phyloP scores from a whole-genome alignment of 1,140 invertebrate species.

The Drosophila albomicans region DNA sequence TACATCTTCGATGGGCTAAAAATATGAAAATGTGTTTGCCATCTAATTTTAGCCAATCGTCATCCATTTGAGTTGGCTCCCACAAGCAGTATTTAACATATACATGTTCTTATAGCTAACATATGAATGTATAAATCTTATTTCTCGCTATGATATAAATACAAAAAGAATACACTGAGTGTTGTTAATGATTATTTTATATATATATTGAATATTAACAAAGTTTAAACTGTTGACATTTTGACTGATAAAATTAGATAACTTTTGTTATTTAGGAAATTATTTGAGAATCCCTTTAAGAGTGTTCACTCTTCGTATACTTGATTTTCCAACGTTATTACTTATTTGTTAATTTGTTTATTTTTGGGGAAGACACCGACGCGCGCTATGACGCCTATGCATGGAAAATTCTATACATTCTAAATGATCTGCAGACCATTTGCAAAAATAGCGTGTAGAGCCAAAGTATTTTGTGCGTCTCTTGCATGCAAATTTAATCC shows the following conservation, averaged over 20 bases:
- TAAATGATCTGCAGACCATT: constrained; percentile 38
- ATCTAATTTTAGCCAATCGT: constrained; percentile 73
- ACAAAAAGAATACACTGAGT: constrained; percentile 14
- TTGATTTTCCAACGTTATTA: background rate
- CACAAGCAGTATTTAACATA: constrained; percentile 29
- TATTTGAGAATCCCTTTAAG: constrained; percentile 8
- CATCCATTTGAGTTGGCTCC: constrained; percentile 54
- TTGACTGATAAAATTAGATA: background rate
- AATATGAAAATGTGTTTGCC: constrained; percentile 79
- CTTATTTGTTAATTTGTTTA: constrained; percentile 33
- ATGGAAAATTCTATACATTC: constrained; percentile 57
- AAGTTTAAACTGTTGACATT: background rate
- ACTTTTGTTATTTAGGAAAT: background rate
- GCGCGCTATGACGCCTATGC: constrained; percentile 37
- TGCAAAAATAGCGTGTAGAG: constrained; percentile 17
- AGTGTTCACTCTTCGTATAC: background rate
- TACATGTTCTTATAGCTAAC: constrained; percentile 12
- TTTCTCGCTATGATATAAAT: background rate
- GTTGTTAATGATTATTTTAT: background rate
- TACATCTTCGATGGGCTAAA: constrained; percentile 70
- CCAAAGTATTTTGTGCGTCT: constrained; percentile 17
- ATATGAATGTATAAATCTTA: constrained; percentile 6
- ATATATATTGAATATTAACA: background rate
- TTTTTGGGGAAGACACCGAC: constrained; percentile 43
- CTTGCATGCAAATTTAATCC: constrained; percentile 16